Percentiles rank a stretch among this genome's conserved stretches.
Evolutionary conservation across 2,888 invertebrate genomes (phyloP).

Genomic region (Rhodophaea formosa): DNA sequence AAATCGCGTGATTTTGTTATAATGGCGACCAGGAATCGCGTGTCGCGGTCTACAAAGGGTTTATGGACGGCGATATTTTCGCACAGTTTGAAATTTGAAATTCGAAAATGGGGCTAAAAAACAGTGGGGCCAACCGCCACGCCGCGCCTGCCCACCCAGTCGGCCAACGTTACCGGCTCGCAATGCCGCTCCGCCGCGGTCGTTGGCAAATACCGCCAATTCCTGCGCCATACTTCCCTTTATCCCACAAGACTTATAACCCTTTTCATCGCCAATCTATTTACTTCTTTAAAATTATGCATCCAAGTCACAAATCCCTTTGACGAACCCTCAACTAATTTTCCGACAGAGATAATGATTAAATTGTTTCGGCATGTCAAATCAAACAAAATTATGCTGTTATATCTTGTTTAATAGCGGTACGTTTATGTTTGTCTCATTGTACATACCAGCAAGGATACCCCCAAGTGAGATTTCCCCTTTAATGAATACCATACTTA

Average conservation of each 20-base stretch:
- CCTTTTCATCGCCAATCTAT: constrained; percentile 31
- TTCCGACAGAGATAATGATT: constrained; percentile 74
- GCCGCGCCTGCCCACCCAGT: constrained; percentile 74
- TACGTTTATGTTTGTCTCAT: constrained; percentile 60
- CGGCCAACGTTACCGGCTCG: constrained; percentile 53
- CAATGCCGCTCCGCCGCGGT: constrained; percentile 64
- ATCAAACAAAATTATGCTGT: constrained; percentile 81
- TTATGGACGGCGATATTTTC: constrained; percentile 45
- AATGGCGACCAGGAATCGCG: constrained; percentile 46
- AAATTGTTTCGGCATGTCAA: constrained; percentile 81
- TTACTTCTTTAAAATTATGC: constrained; percentile 39
- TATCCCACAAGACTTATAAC: constrained; percentile 57
- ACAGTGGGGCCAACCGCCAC: constrained; percentile 60
- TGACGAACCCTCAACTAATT: constrained; percentile 46
- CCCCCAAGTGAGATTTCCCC: constrained; percentile 64
- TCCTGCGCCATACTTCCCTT: constrained; percentile 61
- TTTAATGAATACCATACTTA: constrained; percentile 44
- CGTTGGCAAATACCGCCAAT: constrained; percentile 79
- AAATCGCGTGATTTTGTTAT: constrained; percentile 39
- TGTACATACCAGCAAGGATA: constrained; percentile 58
- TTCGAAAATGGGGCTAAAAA: constrained; percentile 66
- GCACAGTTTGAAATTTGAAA: constrained; percentile 55
- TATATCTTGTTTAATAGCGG: constrained; percentile 78
- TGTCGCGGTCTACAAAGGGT: constrained; percentile 39
- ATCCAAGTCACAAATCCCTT: constrained; percentile 37